Conservation (phyloP, 2,113 vertebrate genomes). For the Protomyctophum bolini region DNA sequence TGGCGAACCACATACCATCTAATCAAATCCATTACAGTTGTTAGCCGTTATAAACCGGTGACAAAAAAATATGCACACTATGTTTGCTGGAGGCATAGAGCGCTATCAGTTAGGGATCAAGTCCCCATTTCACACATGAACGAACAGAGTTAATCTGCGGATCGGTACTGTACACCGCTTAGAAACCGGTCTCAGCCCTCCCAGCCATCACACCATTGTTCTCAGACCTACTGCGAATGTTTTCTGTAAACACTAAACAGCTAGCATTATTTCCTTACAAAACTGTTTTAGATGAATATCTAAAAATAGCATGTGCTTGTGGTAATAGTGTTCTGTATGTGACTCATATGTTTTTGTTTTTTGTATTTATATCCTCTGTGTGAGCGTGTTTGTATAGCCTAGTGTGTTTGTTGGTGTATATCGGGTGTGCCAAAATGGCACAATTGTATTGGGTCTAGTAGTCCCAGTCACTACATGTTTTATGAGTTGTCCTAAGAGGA, state of each 20-base stretch:
- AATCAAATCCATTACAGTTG: conserved; percentile 73
- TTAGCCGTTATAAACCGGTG: conserved; percentile 56
- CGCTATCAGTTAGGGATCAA: conserved; percentile 77
- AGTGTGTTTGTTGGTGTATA: conserved; percentile 41
- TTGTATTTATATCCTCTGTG: conserved; percentile 48
- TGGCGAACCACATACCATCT: conserved; percentile 60
- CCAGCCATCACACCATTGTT: conserved; percentile 54
- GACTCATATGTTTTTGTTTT: conserved; percentile 32
- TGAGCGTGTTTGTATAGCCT: conserved; percentile 32
- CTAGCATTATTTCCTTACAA: conserved; percentile 27
- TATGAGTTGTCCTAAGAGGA: conserved; percentile 76
- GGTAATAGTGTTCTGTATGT: conserved; percentile 2
- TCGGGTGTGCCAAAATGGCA: conserved; percentile 62
- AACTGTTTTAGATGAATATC: conserved; percentile 37
- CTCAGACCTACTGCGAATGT: conserved; percentile 33
- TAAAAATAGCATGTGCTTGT: conserved; percentile 19
- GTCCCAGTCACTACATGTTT: conserved; percentile 76
- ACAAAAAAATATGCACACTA: conserved; percentile 60
- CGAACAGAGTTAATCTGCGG: conserved; percentile 79
- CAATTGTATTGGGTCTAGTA: conserved; percentile 57
- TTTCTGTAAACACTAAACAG: conserved; percentile 59
- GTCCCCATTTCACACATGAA: conserved; percentile 83
- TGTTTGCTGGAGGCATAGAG: conserved; percentile 67
- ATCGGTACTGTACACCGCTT: conserved; percentile 75
- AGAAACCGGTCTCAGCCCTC: conserved; percentile 43